A percentile compares a stretch with the other conserved stretches of the same genome.
These are phyloP conservation scores for Hymenochirus boettgeri DNA, from an alignment of 2,113 vertebrate genomes.

Conservation along the genomic window DNA sequence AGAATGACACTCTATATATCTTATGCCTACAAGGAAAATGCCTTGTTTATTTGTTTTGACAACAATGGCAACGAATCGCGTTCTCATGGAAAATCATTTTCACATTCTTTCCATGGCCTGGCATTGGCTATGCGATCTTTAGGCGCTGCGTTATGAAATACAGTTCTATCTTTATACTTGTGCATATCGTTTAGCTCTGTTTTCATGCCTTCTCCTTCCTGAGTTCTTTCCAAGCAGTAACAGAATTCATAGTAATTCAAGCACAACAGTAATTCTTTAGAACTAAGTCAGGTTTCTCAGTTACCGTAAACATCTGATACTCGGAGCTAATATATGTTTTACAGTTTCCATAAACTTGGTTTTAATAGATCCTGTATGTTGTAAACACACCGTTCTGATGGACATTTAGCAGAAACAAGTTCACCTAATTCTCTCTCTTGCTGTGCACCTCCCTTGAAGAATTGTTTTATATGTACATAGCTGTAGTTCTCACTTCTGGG, in stretches of 20 bases:
- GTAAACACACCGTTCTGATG: background rate
- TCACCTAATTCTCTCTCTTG: background rate
- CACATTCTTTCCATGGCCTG: background rate
- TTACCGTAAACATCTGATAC: constrained; percentile 26
- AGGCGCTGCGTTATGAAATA: background rate
- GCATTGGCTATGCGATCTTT: background rate
- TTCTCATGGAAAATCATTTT: background rate
- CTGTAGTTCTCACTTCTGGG: background rate
- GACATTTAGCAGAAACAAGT: constrained; percentile 7
- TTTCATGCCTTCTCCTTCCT: background rate
- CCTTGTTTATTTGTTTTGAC: too few relatives aligned
- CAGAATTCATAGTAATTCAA: constrained; percentile 13
- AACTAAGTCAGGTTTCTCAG: background rate
- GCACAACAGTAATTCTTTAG: constrained; percentile 5
- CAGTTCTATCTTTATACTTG: constrained; percentile 2
- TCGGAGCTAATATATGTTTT: constrained; percentile 6
- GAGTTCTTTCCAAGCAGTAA: constrained; percentile 28
- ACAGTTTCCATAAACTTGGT: constrained; percentile 24
- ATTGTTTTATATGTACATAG: background rate
- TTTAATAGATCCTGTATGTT: constrained; percentile 2
- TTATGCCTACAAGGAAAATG: too few relatives aligned
- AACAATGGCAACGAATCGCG: too few relatives aligned
- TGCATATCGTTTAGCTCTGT: background rate
- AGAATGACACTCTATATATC: too few relatives aligned
- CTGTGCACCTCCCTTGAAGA: background rate